A percentile compares a stretch with the other conserved stretches of the same genome.
phyloP scores from a whole-genome alignment of 2,113 vertebrate species.

The Cottus gobio region DNA sequence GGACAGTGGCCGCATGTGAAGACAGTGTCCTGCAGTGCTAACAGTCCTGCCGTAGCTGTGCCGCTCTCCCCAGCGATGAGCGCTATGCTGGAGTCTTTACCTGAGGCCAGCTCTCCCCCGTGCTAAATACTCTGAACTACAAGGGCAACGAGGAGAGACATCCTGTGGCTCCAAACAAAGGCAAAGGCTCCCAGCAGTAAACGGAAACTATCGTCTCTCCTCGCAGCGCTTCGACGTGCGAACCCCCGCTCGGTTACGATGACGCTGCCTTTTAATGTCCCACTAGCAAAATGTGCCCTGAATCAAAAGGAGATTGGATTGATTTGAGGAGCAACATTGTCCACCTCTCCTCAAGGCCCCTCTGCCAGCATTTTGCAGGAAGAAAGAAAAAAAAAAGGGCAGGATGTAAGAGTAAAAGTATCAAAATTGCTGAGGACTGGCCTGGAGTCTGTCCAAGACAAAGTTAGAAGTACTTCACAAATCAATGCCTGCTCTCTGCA shows the following conservation, averaged over 20 bases:
- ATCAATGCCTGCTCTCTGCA: slow-evolving; percentile 76
- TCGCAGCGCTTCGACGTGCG: slow-evolving; percentile 52
- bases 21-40: slow-evolving; percentile 17
- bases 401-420: slow-evolving; percentile 67
- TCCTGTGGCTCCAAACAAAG: slow-evolving; percentile 71
- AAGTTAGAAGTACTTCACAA: slow-evolving; percentile 79
- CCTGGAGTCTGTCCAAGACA: slow-evolving; percentile 74
- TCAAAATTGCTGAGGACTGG: slow-evolving; percentile 72
- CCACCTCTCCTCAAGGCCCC: slow-evolving; percentile 65
- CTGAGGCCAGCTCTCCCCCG: slow-evolving; percentile 65
- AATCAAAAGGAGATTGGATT: slow-evolving; percentile 63
- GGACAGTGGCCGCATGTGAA: slow-evolving; percentile 41
- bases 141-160: slow-evolving; percentile 75
- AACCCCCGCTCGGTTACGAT: slow-evolving; percentile 59
- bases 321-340: slow-evolving; percentile 50
- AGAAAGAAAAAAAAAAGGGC: slow-evolving; percentile 32
- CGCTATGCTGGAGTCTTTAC: slow-evolving; percentile 69
- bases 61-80: slow-evolving; percentile 56
- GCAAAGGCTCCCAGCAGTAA: slow-evolving; percentile 65
- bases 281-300: slow-evolving; percentile 50
- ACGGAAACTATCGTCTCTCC: slow-evolving; percentile 65
- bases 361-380: slow-evolving; percentile 50
- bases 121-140: slow-evolving; percentile 60
- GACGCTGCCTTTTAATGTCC: slow-evolving; percentile 68
- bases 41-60: slow-evolving; percentile 17